Percentiles rank a stretch among this genome's conserved stretches.
phyloP scores from a whole-genome alignment of 2,888 invertebrate genomes.

The Chirona hameri region DNA sequence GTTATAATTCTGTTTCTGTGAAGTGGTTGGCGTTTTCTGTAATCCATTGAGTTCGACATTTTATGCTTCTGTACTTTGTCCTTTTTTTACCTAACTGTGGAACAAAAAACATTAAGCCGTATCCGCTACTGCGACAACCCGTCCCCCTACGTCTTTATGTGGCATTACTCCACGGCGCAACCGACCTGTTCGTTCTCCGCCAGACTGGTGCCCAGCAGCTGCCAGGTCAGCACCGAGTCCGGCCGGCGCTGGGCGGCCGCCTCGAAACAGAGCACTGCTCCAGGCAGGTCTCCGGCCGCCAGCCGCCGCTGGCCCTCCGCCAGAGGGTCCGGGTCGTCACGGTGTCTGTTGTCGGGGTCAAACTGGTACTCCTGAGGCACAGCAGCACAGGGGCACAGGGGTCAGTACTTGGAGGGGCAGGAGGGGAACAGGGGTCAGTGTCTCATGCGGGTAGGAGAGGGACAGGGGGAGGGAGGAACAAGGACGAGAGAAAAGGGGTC shows the following conservation, averaged over 20 bases:
- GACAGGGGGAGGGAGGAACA: no score
- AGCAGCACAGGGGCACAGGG: conserved; percentile 24
- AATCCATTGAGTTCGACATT: no score
- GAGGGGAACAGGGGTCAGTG: neutral
- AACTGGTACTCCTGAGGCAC: conserved; percentile 66
- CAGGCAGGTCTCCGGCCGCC: conserved; percentile 83
- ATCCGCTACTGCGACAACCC: no score
- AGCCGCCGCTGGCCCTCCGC: conserved; percentile 80
- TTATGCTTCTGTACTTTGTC: no score
- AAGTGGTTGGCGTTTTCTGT: no score
- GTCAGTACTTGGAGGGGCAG: neutral
- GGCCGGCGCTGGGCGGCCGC: conserved; percentile 83
- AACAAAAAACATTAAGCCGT: no score
- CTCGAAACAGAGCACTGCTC: conserved; percentile 94
- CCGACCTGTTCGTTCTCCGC: conserved; percentile 89
- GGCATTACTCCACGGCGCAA: no score
- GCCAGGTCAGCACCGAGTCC: conserved; percentile 78
- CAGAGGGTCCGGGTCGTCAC: conserved; percentile 69
- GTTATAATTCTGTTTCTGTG: no score
- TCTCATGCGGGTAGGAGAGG: neutral
- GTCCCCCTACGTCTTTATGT: no score
- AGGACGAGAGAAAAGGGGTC: no score
- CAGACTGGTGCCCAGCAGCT: conserved; percentile 81
- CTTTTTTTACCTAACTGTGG: no score
- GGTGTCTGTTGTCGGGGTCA: conserved; percentile 80